Base-by-base conservation (phyloP, 2,888 invertebrate genomes). In the Ochropacha duplaris region DNA sequence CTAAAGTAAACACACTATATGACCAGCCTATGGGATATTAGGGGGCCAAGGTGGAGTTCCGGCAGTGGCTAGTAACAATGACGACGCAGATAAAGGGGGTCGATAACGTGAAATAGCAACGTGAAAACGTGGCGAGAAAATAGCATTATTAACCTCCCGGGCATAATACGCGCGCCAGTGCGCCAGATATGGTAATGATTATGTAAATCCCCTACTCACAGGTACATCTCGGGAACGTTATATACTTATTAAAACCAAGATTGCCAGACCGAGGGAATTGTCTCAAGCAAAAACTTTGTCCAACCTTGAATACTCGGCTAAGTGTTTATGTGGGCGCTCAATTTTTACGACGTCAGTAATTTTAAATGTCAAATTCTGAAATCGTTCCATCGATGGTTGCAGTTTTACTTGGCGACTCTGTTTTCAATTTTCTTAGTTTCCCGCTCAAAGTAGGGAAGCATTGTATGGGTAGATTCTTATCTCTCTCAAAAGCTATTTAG, bases 101-200 rank as follows among this genome's bases (percentile, higher is more conserved):
- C 88, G 91, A 92, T 90, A 91, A 88, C 86, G 84, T 87, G 87
- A 88, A 91, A 92, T 90, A 90, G 91, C 89, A 85, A 89, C 86
- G 92, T 88, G 91, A 92, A 91, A 90, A 92, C 87, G 91, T 90
- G 89, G 89, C 88, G 90, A 91, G 92, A 92, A 93, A 93, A 93
- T 92, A 88, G 89, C 92, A 92, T 92, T 93, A 93, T 93, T 92
- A 93, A 92, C 92, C 93, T 90, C 92, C 80, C 79, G 92, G 90
- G 93, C 80, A 87, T 92, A 92, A 92, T 93, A 92, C 87, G 81
- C 90, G 90, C 90, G 88, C 91, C 90, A 91, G 86, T 88, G 88
- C 90, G 89, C 91, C 88, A 92, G 92, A 92, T 92, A 93, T 92
- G 93, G 90, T 92, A 92, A 93, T 92, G 90, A 92, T 92, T 93